Evolutionary conservation across 2,888 invertebrate species (phyloP).

Genomic region (Branchellion lobata): DNA sequence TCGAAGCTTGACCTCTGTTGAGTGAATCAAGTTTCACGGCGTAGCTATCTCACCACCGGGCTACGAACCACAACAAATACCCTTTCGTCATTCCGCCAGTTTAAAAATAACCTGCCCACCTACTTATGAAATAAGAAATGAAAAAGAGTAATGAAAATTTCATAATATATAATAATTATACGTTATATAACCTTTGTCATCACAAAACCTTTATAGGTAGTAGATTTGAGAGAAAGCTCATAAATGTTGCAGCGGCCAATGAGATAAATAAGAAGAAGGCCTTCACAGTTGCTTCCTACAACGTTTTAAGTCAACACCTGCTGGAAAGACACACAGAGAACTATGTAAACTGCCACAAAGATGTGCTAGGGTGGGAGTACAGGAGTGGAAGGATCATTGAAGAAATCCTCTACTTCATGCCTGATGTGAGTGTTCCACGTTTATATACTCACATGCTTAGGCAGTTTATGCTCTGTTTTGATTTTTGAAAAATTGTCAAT

Average conservation of each 20-base stretch:
- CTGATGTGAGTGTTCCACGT: constrained; percentile 26
- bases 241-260: neutral
- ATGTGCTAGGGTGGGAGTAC: constrained; percentile 27
- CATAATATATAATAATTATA: neutral
- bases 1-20: too few relatives aligned
- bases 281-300: constrained; percentile 42
- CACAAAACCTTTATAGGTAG: neutral
- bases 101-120: too few relatives aligned
- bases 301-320: constrained; percentile 36
- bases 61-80: too few relatives aligned
- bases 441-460: too few relatives aligned
- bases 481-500: too few relatives aligned
- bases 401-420: constrained; percentile 30
- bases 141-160: too few relatives aligned
- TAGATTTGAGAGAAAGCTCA: neutral
- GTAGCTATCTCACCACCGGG: too few relatives aligned
- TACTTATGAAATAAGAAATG: too few relatives aligned
- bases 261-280: neutral
- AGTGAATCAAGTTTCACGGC: too few relatives aligned
- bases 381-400: constrained; percentile 12
- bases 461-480: too few relatives aligned
- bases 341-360: constrained; percentile 19
- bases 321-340: constrained; percentile 34
- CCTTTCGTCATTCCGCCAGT: too few relatives aligned
- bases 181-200: neutral